Evolutionary conservation across 2,888 invertebrate species (phyloP), one percentile per base, ranked within the genome.

Genomic region (Tuberolachnus salignus): DNA sequence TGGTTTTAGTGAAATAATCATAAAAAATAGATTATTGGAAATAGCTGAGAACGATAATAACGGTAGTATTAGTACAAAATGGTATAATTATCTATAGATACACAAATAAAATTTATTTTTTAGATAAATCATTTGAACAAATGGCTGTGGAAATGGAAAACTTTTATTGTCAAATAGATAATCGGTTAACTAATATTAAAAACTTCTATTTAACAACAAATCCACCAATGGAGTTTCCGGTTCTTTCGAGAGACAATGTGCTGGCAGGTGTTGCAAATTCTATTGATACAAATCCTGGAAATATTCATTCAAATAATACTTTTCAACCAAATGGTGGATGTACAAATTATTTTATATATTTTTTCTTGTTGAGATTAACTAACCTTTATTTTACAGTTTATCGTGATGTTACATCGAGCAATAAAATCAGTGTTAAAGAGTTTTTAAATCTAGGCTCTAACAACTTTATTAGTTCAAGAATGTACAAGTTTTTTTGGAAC

Each of bases 121-220:
- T 16, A 74, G 74, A 0, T 3, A 21, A 34, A 46, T 55, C 46
- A 42, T 67, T 67, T 46, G 34, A 67, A 11, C 75, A 67, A n/a
- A 46, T 75, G 19, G 13, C 66, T 3, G 6, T 11, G 46, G 75
- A 75, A 34, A 66, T 75, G 16, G 75, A 75, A 49, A 75, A 67
- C 4, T n/a, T 23, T 46, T 23, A 46, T 67, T 49, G 19, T 34
- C 66, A 49, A 53, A 14, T 67, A 16, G 10, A 67, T n/a, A 23
- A 75, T 2, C 13, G 46, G 19, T 14, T 67, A 1, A 1, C 4
- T 19, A 75, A 53, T 44, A 66, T 75, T 42, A 66, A 75, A 57
- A 66, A 66, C n/a, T 23, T n/a, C 1, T 55, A 64, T 14, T n/a
- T 64, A n/a, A n/a, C 55, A 3, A 46, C 14, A 10, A 75, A 57